Percentiles rank a stretch among this genome's conserved stretches.
These are phyloP conservation scores for Nothocercus julius DNA, from an alignment of 2,113 vertebrate genomes.

Conservation along the genomic window DNA sequence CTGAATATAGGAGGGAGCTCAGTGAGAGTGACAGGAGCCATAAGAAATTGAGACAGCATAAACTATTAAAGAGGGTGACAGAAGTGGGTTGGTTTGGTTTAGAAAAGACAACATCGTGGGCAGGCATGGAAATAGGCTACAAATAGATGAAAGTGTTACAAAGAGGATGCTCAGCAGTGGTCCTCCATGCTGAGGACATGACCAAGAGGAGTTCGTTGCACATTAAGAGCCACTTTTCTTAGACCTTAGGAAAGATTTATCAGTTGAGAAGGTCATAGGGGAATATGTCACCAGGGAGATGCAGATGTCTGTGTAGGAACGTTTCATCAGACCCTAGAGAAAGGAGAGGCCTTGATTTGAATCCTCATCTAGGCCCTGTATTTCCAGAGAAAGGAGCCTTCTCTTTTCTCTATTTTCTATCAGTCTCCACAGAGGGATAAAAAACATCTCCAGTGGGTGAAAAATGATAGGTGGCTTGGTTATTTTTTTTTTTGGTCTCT, in stretches of 20 bases:
- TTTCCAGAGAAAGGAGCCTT: neutral
- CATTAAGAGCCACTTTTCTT: neutral
- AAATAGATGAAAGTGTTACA: neutral
- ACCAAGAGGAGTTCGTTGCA: neutral
- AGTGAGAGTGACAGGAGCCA: neutral
- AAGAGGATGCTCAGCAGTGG: neutral
- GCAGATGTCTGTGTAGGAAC: neutral
- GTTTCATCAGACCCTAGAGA: neutral
- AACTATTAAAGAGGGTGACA: neutral
- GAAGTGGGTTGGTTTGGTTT: neutral
- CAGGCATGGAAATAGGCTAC: neutral
- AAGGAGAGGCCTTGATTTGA: neutral
- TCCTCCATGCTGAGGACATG: neutral
- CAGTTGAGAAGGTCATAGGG: neutral
- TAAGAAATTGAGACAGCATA: neutral
- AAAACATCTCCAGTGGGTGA: neutral
- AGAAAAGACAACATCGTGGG: neutral
- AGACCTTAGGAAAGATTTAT: neutral
- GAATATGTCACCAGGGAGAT: accelerated
- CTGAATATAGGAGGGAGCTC: neutral
- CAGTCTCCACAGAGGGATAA: neutral
- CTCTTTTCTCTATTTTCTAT: neutral
- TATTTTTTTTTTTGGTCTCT: neutral
- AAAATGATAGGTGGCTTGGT: neutral
- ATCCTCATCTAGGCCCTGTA: neutral